Evolutionary conservation across 2,113 vertebrate genomes (phyloP), one percentile per base, ranked within the genome.

Genomic region (Hippocampus mohnikei): DNA sequence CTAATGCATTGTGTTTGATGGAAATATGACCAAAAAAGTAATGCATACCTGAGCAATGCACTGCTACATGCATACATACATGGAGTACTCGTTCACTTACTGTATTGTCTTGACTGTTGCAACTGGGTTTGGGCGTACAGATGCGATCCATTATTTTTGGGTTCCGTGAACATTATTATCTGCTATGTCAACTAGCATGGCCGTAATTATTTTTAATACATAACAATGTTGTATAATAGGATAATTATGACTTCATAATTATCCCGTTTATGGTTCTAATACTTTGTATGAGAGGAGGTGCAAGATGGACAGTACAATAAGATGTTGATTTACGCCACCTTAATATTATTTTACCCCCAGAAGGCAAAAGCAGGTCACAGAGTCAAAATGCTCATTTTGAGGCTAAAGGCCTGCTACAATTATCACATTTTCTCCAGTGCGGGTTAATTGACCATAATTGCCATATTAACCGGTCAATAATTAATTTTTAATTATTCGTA

Each of bases 381-480:
- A 84, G 85, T 91, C 74, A 85, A 69, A 79, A 85, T 65, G 67
- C 70, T 91, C 76, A 83, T 87, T 84, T 27, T 79, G 59, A 78
- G 74, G 64, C 77, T 52, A 46, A 67, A 56, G 60, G 62, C 63
- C 77, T 65, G 74, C 15, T 77, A 67, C 60, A 56, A 56, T 81
- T 23, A 86, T 90, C 84, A 91, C 90, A 92, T 88, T 69, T 84
- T 62, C 33, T 84, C 87, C 85, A 92, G 84, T 88, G 90, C 87
- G 52, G 71, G 70, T 85, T 95, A 95, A 95, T 95, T 94, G 93
- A 86, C 84, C 89, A 87, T 94, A 92, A 94, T 94, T 92, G 85
- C 87, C 86, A 91, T 89, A 94, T 93, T 90, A 92, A 88, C 92
- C 92, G 92, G 92, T 94, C 91, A 92, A 92, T 94, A 91, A 94